Base-by-base conservation (phyloP, 2,113 vertebrate genomes). In the Poecile atricapillus region DNA sequence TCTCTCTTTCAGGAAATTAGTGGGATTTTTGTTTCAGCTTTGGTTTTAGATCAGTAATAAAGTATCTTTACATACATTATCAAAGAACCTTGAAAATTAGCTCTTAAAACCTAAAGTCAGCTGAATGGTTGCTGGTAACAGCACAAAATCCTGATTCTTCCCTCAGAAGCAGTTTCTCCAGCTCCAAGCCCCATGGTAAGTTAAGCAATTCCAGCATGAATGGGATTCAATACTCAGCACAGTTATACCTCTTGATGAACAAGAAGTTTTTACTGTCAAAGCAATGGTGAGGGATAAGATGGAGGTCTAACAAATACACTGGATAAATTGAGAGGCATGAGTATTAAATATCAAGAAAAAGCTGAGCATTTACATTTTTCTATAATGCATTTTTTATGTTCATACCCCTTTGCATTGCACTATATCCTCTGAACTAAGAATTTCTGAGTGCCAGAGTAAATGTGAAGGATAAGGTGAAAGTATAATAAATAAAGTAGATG, bases 401-500 rank as follows among this genome's bases (percentile, higher is more conserved):
- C 65, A 31, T 91, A 84, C 79, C 62, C 75, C 83, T 93, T 84
- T 62, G 35, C 28, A 85, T 93, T 89, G 65, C 92, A 79, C 64
- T 88, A 5, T 87, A 93, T 77, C 94, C n/a, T 94, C 67, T 95
- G 94, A 96, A 93, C 70, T 94, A 93, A 92, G 89, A 92, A 68
- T 60, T 95, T 93, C 47, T 53, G 35, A 68, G 46, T 92, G 73
- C 74, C 83, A 90, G 46, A 68, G 28, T 50, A 94, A 79, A 87
- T 89, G 53, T 90, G 71, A 97, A 93, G 30, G 89, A 93, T 89
- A 91, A 88, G 59, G 77, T 89, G 71, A 89, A 96, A 91, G 44
- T 86, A 79, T 60, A 83, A 93, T 92, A 97, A 96, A 92, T 96
- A 90, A 82, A 89, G 46, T 39, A 90, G 91, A 95, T 92, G 71